Percentiles rank a stretch among this genome's conserved stretches.
Conservation (phyloP, 2,888 invertebrate genomes). For the Mimas tiliae region DNA sequence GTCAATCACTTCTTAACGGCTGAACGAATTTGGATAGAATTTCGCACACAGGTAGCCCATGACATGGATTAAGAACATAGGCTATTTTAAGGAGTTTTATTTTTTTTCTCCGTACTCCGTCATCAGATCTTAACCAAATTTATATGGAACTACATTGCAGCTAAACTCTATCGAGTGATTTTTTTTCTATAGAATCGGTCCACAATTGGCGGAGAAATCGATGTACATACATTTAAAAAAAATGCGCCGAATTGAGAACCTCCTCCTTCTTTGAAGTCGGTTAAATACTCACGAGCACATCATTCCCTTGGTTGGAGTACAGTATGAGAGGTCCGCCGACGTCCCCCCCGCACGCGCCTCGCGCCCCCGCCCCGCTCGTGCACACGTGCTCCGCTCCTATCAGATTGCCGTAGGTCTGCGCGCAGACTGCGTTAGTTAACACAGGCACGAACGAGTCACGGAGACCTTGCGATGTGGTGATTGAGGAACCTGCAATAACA, state of each 20-base stretch:
- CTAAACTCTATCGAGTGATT: too few species aligned
- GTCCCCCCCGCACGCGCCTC: conserved; percentile 48
- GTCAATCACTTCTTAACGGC: too few species aligned
- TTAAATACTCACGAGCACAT: conserved; percentile 36
- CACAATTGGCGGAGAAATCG: too few species aligned
- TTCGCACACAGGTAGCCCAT: neutral
- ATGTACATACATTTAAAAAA: too few species aligned
- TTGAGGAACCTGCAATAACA: conserved; percentile 34
- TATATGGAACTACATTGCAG: too few species aligned
- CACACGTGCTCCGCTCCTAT: neutral
- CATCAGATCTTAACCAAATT: too few species aligned
- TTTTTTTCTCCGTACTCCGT: too few species aligned
- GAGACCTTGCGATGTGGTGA: conserved; percentile 46
- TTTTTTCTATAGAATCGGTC: too few species aligned
- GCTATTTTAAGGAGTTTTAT: too few species aligned
- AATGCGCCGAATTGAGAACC: too few species aligned
- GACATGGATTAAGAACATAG: neutral
- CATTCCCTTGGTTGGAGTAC: conserved; percentile 23
- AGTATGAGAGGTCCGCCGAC: conserved; percentile 50
- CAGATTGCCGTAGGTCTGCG: neutral
- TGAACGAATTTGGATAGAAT: too few species aligned
- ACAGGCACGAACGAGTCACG: conserved; percentile 62
- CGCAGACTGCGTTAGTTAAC: conserved; percentile 40
- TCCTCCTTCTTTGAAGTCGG: too few species aligned
- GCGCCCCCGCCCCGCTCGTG: neutral